Percentiles rank a stretch among this genome's conserved stretches.
These are phyloP conservation scores for Vanessa atalanta DNA, from an alignment of 1,140 invertebrate species.

Conservation along the genomic window DNA sequence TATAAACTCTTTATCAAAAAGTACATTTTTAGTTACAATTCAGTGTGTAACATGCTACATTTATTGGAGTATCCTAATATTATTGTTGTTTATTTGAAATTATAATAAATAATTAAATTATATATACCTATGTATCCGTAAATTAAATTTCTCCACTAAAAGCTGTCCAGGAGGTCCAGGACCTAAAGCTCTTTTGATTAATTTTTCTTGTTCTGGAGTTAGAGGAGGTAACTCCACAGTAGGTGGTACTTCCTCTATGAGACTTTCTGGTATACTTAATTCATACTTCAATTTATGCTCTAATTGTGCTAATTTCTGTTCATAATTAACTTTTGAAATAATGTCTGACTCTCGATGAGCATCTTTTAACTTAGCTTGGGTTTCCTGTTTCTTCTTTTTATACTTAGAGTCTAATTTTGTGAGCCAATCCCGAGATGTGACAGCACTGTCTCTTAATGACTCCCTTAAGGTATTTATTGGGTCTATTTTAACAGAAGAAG, in stretches of 20 bases:
- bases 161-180: constrained; percentile 76
- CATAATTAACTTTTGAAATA: constrained; percentile 73
- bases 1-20: no score
- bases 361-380: constrained; percentile 66
- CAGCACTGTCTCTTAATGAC: constrained; percentile 54
- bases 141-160: constrained; percentile 83
- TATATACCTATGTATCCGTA: constrained; percentile 80
- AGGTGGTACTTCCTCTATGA: constrained; percentile 70
- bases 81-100: no score
- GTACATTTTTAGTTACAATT: no score
- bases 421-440: constrained; percentile 67
- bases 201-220: constrained; percentile 77
- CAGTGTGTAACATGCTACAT: no score
- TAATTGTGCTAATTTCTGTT: constrained; percentile 68
- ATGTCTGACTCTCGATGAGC: constrained; percentile 65
- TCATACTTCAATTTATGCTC: constrained; percentile 73
- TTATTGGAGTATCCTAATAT: no score
- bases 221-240: constrained; percentile 77
- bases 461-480: constrained; percentile 68
- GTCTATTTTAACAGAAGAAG: constrained; percentile 67
- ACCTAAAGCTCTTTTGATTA: constrained; percentile 78
- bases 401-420: constrained; percentile 68
- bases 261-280: constrained; percentile 71
- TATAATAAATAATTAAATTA: background rate
- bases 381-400: constrained; percentile 65